Percentiles rank a stretch among this genome's conserved stretches.
Conservation (phyloP, 2,113 vertebrate species). For the Trinectes maculatus region DNA sequence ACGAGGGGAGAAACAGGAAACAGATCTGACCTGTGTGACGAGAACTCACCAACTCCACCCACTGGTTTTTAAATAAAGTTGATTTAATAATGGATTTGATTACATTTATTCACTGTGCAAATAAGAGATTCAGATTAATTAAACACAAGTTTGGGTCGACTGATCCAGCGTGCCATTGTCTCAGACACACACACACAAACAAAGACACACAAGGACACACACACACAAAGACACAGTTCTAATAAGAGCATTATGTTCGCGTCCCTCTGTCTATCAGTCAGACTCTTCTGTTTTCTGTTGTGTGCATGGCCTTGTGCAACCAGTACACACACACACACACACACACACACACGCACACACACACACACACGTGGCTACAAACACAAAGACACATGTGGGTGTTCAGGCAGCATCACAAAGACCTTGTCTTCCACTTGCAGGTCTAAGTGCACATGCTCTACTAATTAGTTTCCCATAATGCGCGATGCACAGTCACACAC, state of each 20-base stretch:
- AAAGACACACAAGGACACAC: background rate
- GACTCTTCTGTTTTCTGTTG: conserved; percentile 20
- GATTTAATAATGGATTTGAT: no score
- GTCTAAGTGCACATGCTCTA: conserved; percentile 52
- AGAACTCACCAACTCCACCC: background rate
- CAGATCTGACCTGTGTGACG: conserved; percentile 5
- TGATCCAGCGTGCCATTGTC: conserved; percentile 54
- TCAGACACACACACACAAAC: no score
- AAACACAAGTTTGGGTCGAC: conserved; percentile 61
- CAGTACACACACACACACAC: background rate
- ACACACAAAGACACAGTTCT: no score
- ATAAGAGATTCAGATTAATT: conserved; percentile 65
- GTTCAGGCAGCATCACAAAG: conserved; percentile 47
- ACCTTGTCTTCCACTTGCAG: conserved; percentile 39
- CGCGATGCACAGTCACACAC: no score
- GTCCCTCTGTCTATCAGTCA: conserved; percentile 46
- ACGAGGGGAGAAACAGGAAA: conserved; percentile 7
- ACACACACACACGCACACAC: background rate
- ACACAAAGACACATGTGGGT: conserved; percentile 12
- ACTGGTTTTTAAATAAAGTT: no score
- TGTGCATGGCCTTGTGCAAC: conserved; percentile 49
- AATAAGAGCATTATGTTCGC: no score
- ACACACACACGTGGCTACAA: background rate
- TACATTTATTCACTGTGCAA: conserved; percentile 74
- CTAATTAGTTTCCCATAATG: conserved; percentile 71